phyloP scores from a whole-genome alignment of 1,140 invertebrate genomes.

The Frieseomelitta varia region DNA sequence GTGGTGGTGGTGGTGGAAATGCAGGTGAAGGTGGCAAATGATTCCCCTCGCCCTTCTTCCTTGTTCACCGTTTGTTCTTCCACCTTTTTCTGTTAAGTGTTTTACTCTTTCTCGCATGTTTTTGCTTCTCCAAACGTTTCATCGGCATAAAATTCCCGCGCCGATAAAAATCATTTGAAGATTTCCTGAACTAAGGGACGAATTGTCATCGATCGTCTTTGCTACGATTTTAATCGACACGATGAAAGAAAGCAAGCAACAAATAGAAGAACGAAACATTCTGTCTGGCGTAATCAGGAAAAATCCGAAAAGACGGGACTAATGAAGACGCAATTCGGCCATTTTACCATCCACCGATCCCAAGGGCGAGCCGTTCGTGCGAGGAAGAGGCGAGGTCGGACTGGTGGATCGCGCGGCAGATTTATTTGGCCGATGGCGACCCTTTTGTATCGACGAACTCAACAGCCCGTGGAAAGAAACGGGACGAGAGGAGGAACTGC shows the following conservation, averaged over 20 bases:
- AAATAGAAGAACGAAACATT: too few relatives aligned
- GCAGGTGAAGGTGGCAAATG: constrained; percentile 32
- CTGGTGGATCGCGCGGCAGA: constrained; percentile 23
- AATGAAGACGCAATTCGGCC: constrained; percentile 75
- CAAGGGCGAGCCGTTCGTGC: not conserved
- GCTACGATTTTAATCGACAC: not conserved
- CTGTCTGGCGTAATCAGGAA: too few relatives aligned
- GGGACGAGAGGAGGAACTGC: not conserved
- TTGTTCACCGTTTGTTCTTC: not conserved
- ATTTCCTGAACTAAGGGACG: too few relatives aligned
- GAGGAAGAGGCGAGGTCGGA: constrained; percentile 4
- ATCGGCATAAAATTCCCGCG: too few relatives aligned
- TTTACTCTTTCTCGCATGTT: too few relatives aligned
- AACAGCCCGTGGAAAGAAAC: not conserved
- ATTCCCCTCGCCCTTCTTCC: not conserved
- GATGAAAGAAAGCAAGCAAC: not conserved
- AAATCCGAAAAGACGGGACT: constrained; percentile 65
- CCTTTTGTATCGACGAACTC: constrained; percentile 47
- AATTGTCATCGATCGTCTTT: too few relatives aligned
- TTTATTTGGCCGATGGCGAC: constrained; percentile 38
- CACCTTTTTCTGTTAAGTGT: not conserved
- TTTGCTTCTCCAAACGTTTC: too few relatives aligned
- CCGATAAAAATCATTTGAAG: too few relatives aligned
- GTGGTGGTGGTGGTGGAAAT: not conserved
- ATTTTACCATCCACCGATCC: constrained; percentile 66